Percentiles rank a stretch among this genome's conserved stretches.
phyloP scores from a whole-genome alignment of 2,888 invertebrate species.

The Dryocosmus kuriphilus region DNA sequence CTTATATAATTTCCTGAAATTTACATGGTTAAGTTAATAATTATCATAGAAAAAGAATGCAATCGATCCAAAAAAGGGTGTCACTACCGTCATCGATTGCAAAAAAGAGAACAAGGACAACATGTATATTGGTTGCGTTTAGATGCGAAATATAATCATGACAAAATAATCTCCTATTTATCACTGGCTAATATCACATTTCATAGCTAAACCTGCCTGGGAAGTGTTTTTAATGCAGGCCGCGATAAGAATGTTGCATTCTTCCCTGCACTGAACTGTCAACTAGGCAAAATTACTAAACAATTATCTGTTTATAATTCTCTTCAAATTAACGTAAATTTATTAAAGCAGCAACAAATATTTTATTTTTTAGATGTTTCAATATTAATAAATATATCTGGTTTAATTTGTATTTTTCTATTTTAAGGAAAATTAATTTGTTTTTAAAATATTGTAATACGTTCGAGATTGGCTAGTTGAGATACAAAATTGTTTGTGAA shows the following conservation, averaged over 20 bases:
- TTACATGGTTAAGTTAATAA: neutral
- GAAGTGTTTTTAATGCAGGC: conserved; percentile 11
- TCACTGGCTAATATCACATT: conserved; percentile 8
- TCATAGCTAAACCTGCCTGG: conserved; percentile 23
- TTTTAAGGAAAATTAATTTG: neutral
- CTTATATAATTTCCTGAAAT: no score
- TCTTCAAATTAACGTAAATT: neutral
- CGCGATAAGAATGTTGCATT: conserved; percentile 26
- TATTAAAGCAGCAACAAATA: no score
- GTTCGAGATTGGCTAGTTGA: no score
- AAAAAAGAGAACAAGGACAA: conserved; percentile 30
- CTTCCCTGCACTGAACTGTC: neutral
- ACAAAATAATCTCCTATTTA: conserved; percentile 29
- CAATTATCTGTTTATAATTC: neutral
- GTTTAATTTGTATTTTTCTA: no score
- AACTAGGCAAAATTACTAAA: neutral
- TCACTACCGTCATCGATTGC: conserved; percentile 23
- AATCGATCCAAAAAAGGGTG: conserved; percentile 34
- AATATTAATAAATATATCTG: no score
- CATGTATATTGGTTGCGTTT: conserved; percentile 17
- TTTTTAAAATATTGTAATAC: no score
- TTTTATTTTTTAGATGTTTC: no score
- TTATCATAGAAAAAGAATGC: neutral
- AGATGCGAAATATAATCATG: conserved; percentile 17
- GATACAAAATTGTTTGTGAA: conserved; percentile 8